Conservation (phyloP, 2,888 invertebrate species). For the Rosalia funebris region DNA sequence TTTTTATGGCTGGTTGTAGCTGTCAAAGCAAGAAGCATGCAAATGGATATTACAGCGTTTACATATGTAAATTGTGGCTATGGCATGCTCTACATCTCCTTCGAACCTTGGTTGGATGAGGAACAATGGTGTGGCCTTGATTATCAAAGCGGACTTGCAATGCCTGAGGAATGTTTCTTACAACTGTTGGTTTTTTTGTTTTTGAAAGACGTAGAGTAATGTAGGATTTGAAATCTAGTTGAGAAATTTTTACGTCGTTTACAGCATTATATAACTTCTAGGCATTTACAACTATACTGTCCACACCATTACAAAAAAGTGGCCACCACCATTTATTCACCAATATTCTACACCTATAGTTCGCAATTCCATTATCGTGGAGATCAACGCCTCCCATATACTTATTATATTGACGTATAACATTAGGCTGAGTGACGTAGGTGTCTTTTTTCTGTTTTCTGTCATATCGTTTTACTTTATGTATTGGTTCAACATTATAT, state of each 20-base stretch:
- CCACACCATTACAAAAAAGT: constrained; percentile 42
- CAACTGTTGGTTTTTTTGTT: not conserved
- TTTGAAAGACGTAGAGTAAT: constrained; percentile 28
- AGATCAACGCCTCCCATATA: constrained; percentile 12
- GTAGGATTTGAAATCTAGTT: constrained; percentile 39
- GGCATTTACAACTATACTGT: constrained; percentile 40
- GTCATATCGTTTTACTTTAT: constrained; percentile 1
- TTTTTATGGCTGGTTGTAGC: constrained; percentile 22
- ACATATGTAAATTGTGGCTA: constrained; percentile 25
- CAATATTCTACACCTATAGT: constrained; percentile 42
- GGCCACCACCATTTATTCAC: constrained; percentile 49
- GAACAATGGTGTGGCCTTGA: constrained; percentile 23
- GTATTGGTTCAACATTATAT: not conserved
- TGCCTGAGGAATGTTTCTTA: not conserved
- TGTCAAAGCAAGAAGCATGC: constrained; percentile 22
- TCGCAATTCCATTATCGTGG: constrained; percentile 30
- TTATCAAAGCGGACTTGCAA: constrained; percentile 19
- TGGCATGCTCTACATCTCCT: constrained; percentile 29
- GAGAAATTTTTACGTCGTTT: constrained; percentile 40
- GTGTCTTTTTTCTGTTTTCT: not conserved
- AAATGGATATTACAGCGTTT: constrained; percentile 23
- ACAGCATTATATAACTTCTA: constrained; percentile 41
- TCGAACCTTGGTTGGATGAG: constrained; percentile 22
- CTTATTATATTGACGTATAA: constrained; percentile 4
- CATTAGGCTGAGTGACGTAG: not conserved